A percentile compares a stretch with the other conserved stretches of the same genome.
These are phyloP conservation scores for Mus musculus DNA, from an alignment of 2,113 vertebrate genomes.

Conservation along the genomic window DNA sequence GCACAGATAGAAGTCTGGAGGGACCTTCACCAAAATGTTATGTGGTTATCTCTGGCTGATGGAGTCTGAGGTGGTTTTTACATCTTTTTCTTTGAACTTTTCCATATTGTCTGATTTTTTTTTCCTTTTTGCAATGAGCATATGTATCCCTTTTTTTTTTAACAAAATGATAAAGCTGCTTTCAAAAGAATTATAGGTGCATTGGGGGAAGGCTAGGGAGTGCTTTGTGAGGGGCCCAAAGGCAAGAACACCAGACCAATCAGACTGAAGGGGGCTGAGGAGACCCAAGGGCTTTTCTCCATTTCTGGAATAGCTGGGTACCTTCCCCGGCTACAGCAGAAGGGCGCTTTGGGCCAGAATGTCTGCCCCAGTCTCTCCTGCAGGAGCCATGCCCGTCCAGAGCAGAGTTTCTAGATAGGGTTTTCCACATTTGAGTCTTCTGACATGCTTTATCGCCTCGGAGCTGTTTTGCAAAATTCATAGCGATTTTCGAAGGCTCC, in stretches of 20 bases:
- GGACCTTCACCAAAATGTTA: constrained; percentile 79
- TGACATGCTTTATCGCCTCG: constrained; percentile 86
- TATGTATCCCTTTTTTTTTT: constrained; percentile 72
- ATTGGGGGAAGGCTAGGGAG: not conserved
- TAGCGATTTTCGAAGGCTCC: constrained; percentile 85
- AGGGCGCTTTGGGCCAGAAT: not conserved
- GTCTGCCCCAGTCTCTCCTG: not conserved
- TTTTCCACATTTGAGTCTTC: constrained; percentile 86
- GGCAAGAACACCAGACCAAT: not conserved
- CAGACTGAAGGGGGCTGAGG: not conserved
- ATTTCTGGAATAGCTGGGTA: not conserved
- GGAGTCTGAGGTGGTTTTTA: constrained; percentile 77
- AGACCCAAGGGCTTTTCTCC: not conserved
- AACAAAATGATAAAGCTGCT: constrained; percentile 69
- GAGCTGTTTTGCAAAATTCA: constrained; percentile 89
- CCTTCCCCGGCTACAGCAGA: not conserved
- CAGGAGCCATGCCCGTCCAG: constrained; percentile 58
- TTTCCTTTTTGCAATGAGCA: constrained; percentile 69
- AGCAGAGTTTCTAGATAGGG: constrained; percentile 84
- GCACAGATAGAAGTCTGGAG: constrained; percentile 76
- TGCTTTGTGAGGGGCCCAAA: not conserved
- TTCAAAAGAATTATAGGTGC: constrained; percentile 68
- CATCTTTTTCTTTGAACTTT: constrained; percentile 81
- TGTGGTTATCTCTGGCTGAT: constrained; percentile 77
- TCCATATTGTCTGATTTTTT: constrained; percentile 78